A percentile compares a stretch with the other conserved stretches of the same genome.
phyloP scores from a whole-genome alignment of 2,113 vertebrate genomes.

The Chaenocephalus aceratus region DNA sequence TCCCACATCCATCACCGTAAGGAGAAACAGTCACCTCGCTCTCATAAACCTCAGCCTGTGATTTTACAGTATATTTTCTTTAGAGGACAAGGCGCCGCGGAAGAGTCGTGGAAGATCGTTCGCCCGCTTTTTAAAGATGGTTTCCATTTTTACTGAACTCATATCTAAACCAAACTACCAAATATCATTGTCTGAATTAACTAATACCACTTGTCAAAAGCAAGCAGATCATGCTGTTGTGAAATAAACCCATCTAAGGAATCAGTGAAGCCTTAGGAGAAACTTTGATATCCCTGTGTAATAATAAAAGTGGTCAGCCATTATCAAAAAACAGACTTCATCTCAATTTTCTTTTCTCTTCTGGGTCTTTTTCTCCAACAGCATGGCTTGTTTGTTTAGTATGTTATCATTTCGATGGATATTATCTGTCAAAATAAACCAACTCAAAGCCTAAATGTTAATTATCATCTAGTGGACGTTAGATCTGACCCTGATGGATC shows the following conservation, averaged over 20 bases:
- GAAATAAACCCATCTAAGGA: constrained; percentile 23
- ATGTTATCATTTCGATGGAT: not conserved
- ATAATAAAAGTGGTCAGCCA: constrained; percentile 26
- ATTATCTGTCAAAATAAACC: constrained; percentile 25
- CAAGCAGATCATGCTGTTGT: not conserved
- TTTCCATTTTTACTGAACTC: constrained; percentile 16
- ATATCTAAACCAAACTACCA: constrained; percentile 10
- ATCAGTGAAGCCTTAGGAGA: constrained; percentile 14
- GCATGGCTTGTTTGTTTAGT: not conserved
- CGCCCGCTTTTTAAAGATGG: not conserved
- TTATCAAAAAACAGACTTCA: constrained; percentile 43
- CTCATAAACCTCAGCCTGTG: constrained; percentile 35
- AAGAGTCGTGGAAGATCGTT: not conserved
- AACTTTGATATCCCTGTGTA: not conserved
- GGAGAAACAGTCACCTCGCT: constrained; percentile 44
- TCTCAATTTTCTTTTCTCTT: not conserved
- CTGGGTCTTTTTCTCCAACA: constrained; percentile 13
- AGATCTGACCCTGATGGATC: constrained; percentile 17
- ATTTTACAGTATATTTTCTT: constrained; percentile 29
- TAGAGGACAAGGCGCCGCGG: not conserved
- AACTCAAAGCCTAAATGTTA: constrained; percentile 22
- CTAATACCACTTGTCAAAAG: constrained; percentile 11
- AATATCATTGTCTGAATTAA: constrained; percentile 31
- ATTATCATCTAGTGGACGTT: constrained; percentile 14
- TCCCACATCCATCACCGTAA: constrained; percentile 44